These are phyloP conservation scores for Eurytoma adleriae DNA, from an alignment of 2,888 invertebrate species.

Conservation along the genomic window DNA sequence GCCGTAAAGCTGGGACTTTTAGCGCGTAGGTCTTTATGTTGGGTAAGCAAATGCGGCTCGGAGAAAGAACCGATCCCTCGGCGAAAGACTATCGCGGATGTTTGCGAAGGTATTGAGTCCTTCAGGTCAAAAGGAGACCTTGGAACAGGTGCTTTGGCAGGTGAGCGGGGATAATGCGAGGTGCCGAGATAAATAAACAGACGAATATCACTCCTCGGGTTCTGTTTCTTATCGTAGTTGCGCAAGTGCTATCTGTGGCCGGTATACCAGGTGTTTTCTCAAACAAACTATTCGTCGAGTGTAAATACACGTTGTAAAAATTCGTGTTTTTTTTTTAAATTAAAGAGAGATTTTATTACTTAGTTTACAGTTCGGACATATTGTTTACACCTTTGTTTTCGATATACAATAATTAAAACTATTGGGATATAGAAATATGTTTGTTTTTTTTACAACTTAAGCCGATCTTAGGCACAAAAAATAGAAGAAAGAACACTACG, in stretches of 20 bases:
- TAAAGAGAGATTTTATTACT: too few species aligned
- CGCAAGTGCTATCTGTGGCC: neutral
- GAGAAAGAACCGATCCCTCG: slow-evolving; percentile 35
- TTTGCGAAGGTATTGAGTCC: slow-evolving; percentile 43
- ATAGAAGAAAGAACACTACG: too few species aligned
- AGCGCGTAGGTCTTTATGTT: slow-evolving; percentile 12
- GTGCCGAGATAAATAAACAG: slow-evolving; percentile 25
- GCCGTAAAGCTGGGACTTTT: slow-evolving; percentile 37
- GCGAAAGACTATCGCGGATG: slow-evolving; percentile 25
- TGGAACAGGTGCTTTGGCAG: slow-evolving; percentile 43
- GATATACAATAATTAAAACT: too few species aligned
- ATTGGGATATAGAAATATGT: too few species aligned
- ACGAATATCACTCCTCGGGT: slow-evolving; percentile 14
- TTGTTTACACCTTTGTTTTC: too few species aligned
- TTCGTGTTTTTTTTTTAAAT: too few species aligned
- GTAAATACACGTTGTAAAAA: too few species aligned
- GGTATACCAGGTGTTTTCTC: neutral
- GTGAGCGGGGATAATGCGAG: slow-evolving; percentile 34
- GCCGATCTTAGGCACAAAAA: too few species aligned
- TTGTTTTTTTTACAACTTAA: too few species aligned
- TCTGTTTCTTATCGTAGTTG: neutral
- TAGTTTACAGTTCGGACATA: too few species aligned
- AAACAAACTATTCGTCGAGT: neutral
- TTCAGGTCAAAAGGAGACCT: neutral
- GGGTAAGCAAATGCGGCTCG: neutral